phyloP scores from a whole-genome alignment of 92 coral and sea anemone species.

The Hydrozoanthus gracilis region DNA sequence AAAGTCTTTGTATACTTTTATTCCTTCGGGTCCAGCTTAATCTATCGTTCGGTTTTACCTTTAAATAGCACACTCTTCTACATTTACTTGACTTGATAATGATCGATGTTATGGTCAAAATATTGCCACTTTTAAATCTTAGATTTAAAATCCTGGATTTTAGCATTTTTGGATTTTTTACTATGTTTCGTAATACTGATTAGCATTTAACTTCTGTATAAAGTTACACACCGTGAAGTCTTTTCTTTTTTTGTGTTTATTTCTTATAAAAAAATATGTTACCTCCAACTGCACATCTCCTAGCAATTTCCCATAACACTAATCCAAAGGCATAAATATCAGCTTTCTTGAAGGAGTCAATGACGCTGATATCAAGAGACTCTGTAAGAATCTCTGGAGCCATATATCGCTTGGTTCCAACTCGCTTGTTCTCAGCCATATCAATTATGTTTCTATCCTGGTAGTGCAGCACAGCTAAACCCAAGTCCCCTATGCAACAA shows the following conservation, averaged over 20 bases:
- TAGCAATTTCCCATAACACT: slow-evolving; percentile 92
- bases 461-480: slow-evolving; percentile 84
- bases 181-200: too few species aligned
- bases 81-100: too few species aligned
- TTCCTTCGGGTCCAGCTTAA: too few species aligned
- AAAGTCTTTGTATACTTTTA: too few species aligned
- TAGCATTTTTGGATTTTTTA: too few species aligned
- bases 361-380: slow-evolving; percentile 67
- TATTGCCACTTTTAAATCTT: too few species aligned
- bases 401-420: slow-evolving; percentile 97
- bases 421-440: slow-evolving; percentile 68
- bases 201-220: too few species aligned
- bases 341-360: slow-evolving; percentile 89
- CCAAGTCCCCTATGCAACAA: slow-evolving; percentile 93
- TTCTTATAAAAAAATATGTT: neutral
- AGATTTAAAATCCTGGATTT: too few species aligned
- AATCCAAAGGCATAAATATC: slow-evolving; percentile 97
- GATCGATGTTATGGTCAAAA: too few species aligned
- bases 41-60: too few species aligned
- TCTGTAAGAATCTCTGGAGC: slow-evolving; percentile 93
- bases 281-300: slow-evolving; percentile 90
- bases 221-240: neutral
- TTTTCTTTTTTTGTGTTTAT: neutral
- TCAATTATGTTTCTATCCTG: slow-evolving; percentile 68
- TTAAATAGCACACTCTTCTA: too few species aligned